A percentile compares a stretch with the other conserved stretches of the same genome.
These are phyloP conservation scores for Eucidaris tribuloides DNA, from an alignment of 35 echinoderm and acorn worm species.

Conservation along the genomic window DNA sequence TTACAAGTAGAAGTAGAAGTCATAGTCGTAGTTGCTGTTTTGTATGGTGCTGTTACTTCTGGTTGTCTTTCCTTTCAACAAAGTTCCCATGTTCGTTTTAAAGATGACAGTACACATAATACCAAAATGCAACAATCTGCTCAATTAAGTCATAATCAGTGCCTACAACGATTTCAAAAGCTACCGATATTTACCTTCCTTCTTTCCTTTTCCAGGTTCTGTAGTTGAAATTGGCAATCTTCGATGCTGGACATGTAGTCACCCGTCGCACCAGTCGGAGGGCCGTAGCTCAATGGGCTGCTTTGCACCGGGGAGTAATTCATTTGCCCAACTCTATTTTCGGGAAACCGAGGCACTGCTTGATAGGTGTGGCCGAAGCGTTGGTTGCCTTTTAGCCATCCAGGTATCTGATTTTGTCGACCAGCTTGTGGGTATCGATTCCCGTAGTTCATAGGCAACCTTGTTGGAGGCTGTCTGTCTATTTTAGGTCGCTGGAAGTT, in stretches of 20 bases:
- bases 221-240: slow-evolving; percentile 63
- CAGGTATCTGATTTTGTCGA: not conserved
- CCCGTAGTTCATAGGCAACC: too few species aligned
- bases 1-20: too few species aligned
- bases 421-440: not conserved
- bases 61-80: too few species aligned
- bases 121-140: too few species aligned
- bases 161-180: too few species aligned
- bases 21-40: too few species aligned
- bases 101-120: too few species aligned
- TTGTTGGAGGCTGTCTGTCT: too few species aligned
- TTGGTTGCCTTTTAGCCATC: slow-evolving; percentile 28
- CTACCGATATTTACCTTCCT: slow-evolving; percentile 87
- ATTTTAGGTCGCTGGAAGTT: too few species aligned
- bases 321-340: slow-evolving; percentile 12
- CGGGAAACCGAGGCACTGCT: not conserved
- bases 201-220: slow-evolving; percentile 74
- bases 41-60: too few species aligned
- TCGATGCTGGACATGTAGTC: not conserved
- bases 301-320: not conserved
- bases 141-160: too few species aligned
- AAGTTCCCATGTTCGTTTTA: too few species aligned
- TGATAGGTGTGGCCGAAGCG: not conserved
- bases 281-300: not conserved
- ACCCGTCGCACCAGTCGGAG: not conserved